Percentiles rank a stretch among this genome's conserved stretches.
Evolutionary conservation across 2,888 invertebrate genomes (phyloP).

Genomic region (Villa cingulata): DNA sequence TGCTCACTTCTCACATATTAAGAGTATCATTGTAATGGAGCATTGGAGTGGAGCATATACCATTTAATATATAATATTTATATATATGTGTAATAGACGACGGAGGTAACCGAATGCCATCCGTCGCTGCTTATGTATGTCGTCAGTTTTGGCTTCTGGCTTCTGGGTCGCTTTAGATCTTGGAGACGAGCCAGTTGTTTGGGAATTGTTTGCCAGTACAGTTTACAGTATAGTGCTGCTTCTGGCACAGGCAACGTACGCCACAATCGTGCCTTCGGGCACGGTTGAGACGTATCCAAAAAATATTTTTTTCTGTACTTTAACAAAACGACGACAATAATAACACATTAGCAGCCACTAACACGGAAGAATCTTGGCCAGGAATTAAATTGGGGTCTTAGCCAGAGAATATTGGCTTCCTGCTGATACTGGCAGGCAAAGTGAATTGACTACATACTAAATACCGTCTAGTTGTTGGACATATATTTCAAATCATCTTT

Average conservation of each 20-base stretch:
- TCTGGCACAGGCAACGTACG: slow-evolving; percentile 25
- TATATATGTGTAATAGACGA: not conserved
- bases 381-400: slow-evolving; percentile 7
- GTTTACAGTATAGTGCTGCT: slow-evolving; percentile 23
- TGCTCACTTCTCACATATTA: not conserved
- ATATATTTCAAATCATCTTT: too few relatives aligned
- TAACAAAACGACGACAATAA: slow-evolving; percentile 17
- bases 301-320: slow-evolving; percentile 16
- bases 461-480: too few relatives aligned
- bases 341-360: not conserved
- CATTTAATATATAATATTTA: not conserved
- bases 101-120: not conserved
- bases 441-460: not conserved
- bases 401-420: slow-evolving; percentile 13
- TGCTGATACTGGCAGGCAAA: slow-evolving; percentile 3
- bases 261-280: slow-evolving; percentile 25
- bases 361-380: slow-evolving; percentile 11
- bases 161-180: slow-evolving; percentile 15
- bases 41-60: not conserved
- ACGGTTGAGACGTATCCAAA: slow-evolving; percentile 28
- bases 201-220: slow-evolving; percentile 24
- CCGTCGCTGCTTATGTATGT: not conserved
- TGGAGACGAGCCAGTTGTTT: slow-evolving; percentile 34
- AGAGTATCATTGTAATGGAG: too few relatives aligned
- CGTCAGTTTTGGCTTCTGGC: not conserved